A percentile compares a stretch with the other conserved stretches of the same genome.
Evolutionary conservation across 1,140 invertebrate genomes (phyloP).

Genomic region (Octopus bimaculoides): DNA sequence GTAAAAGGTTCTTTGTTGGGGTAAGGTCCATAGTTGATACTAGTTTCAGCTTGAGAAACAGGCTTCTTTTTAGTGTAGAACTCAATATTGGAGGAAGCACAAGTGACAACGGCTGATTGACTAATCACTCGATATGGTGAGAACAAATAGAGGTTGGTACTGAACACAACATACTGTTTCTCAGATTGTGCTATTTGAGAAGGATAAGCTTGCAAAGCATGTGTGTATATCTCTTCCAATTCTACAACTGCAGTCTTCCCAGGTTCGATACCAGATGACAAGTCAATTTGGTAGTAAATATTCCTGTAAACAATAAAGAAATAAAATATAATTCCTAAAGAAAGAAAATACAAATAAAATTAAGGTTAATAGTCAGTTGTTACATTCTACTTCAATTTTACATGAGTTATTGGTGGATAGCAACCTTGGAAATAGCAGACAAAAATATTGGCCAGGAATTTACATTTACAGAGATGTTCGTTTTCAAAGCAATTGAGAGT

Average conservation of each 20-base stretch:
- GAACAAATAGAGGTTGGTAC: conserved; percentile 80
- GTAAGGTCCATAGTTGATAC: conserved; percentile 84
- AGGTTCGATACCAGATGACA: conserved; percentile 46
- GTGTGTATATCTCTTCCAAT: conserved; percentile 75
- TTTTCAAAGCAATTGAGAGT: too few species aligned
- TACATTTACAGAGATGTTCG: too few species aligned
- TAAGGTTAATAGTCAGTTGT: too few species aligned
- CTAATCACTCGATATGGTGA: conserved; percentile 76
- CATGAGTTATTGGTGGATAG: too few species aligned
- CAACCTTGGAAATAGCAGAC: too few species aligned
- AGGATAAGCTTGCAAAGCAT: conserved; percentile 79
- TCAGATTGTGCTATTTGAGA: conserved; percentile 85
- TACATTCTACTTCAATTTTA: too few species aligned
- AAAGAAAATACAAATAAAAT: neutral
- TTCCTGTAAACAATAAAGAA: conserved; percentile 37
- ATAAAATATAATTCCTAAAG: conserved; percentile 11
- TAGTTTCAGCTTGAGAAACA: conserved; percentile 72
- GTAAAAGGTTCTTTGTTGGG: conserved; percentile 68
- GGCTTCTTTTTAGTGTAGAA: conserved; percentile 85
- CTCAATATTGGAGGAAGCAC: conserved; percentile 78
- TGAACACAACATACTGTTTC: conserved; percentile 86
- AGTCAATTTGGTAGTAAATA: conserved; percentile 31
- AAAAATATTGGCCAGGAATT: too few species aligned
- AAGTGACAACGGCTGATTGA: conserved; percentile 78
- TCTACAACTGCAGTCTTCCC: conserved; percentile 59